Conservation (phyloP, 2,888 invertebrate species). For the Microctonus aethiopoides region DNA sequence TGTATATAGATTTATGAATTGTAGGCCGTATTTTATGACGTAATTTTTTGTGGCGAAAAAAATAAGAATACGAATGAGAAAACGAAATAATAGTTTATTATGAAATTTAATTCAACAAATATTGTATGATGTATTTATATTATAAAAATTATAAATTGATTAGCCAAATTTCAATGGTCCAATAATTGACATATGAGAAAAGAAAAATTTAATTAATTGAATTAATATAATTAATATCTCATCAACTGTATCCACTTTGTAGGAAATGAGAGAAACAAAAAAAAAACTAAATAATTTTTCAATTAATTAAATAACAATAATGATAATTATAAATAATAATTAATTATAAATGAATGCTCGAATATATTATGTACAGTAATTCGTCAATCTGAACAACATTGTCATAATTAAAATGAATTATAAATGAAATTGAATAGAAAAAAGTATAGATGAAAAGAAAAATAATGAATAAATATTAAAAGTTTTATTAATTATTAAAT, state of each 20-base stretch:
- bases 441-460: too few species aligned
- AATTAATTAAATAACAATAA: slow-evolving; percentile 15
- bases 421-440: too few species aligned
- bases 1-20: slow-evolving; percentile 57
- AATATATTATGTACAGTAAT: too few species aligned
- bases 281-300: slow-evolving; percentile 20
- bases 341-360: too few species aligned
- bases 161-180: slow-evolving; percentile 51
- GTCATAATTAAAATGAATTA: too few species aligned
- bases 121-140: slow-evolving; percentile 34
- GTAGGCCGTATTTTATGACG: slow-evolving; percentile 23
- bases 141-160: slow-evolving; percentile 15
- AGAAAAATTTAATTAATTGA: not conserved
- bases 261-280: slow-evolving; percentile 8
- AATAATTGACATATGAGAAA: slow-evolving; percentile 26
- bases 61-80: slow-evolving; percentile 31
- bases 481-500: too few species aligned
- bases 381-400: too few species aligned
- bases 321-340: not conserved
- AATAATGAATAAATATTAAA: too few species aligned
- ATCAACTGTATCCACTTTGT: slow-evolving; percentile 14
- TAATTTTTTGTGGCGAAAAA: slow-evolving; percentile 11
- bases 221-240: slow-evolving; percentile 28
- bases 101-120: slow-evolving; percentile 14
- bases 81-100: not conserved